Base-by-base conservation (phyloP, 2,797 vertebrate genomes). In the Acanthornis magna region DNA sequence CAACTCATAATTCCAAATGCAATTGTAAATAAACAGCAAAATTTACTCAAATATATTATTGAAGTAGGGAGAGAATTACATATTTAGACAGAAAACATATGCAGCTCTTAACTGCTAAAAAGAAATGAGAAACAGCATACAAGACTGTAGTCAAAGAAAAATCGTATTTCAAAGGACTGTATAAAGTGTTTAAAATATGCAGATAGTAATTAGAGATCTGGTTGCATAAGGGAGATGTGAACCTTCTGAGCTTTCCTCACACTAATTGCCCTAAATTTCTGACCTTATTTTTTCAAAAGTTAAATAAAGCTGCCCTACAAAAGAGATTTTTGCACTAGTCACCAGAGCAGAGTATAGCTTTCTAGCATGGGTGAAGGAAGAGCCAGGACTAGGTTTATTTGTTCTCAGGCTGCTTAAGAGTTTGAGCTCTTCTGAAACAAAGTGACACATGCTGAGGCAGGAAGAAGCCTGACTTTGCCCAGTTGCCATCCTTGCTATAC, bases 201-300 rank as follows among this genome's bases (percentile, higher is more conserved):
- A 87, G 67, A 89, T 3, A 71, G 74, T 95, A 96, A 96, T 97
- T 96, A 96, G 80, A 90, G 77, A 94, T 94, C 45, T 62, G 42
- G 83, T 40, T 95, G 86, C 77, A 48, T 80, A 68, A 91, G 77
- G 77, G 77, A 97, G 77, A 94, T 74, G 53, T 51, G 83, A 96
- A 91, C 80, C 76, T 93, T 89, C 91, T 82, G 89, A 96, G 89
- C 74, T 91, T 72, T 70, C 61, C 70, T 92, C 65, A 70, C 65
- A 53, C 43, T 93, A 95, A 95, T 73, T 94, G 93, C 68, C 94
- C 90, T 94, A 91, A 63, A 94, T 96, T 93, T 93, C 62, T 94
- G 91, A 89, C 92, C 91, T 92, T 58, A 66, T 92, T 96, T 96
- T 91, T 90, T 54, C 30, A 22, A 3, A 82, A 88, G 57, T 95